These are phyloP conservation scores for Pristionchus entomophagus DNA, from an alignment of 2,888 invertebrate species.

Conservation along the genomic window DNA sequence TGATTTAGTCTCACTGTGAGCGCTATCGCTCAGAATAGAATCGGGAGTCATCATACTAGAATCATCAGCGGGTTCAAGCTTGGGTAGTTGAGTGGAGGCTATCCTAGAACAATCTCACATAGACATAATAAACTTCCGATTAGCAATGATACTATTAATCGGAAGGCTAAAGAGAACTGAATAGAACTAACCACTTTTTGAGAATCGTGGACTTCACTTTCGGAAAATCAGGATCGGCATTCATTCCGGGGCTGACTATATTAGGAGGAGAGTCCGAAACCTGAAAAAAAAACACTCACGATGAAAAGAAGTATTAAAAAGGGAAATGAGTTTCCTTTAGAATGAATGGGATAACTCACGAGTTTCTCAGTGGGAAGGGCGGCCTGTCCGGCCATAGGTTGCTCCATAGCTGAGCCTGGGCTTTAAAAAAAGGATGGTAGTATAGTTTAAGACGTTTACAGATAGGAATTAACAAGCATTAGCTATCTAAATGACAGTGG, in stretches of 20 bases:
- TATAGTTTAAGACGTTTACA: no score
- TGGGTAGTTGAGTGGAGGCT: background rate
- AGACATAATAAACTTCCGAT: background rate
- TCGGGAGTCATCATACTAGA: constrained; percentile 20
- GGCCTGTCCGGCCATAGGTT: background rate
- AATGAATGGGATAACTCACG: background rate
- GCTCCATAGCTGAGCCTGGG: constrained; percentile 22
- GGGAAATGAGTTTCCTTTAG: no score
- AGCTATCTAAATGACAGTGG: no score
- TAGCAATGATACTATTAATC: no score
- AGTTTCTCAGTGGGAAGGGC: background rate
- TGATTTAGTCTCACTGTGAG: background rate
- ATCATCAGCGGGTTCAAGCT: background rate
- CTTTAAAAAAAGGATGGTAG: background rate
- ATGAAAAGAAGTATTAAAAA: background rate
- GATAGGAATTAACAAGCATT: no score
- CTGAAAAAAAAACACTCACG: background rate
- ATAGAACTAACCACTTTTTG: background rate
- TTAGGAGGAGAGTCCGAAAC: background rate
- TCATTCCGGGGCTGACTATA: background rate
- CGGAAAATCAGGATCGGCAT: background rate
- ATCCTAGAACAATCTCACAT: background rate
- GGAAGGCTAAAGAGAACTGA: background rate
- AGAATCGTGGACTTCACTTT: constrained; percentile 21
- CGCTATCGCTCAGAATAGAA: background rate